Evolutionary conservation across 2,797 vertebrate species (phyloP).

Genomic region (Pterois miles): DNA sequence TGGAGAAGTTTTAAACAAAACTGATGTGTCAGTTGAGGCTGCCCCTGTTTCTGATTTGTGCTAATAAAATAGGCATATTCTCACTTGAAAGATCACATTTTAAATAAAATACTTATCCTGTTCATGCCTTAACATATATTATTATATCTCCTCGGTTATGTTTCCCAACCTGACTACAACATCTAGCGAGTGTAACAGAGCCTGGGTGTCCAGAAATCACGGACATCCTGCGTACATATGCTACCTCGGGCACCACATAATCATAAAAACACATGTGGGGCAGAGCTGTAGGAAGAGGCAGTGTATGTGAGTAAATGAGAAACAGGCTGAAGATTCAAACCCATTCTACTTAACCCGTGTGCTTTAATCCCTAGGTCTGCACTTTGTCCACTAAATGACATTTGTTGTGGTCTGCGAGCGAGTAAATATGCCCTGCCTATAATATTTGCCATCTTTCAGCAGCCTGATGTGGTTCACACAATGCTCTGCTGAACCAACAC

Average conservation of each 20-base stretch:
- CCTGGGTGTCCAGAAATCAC: neutral
- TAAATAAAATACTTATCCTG: neutral
- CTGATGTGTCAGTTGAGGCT: conserved; percentile 3
- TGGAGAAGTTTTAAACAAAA: conserved; percentile 25
- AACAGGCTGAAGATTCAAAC: conserved; percentile 45
- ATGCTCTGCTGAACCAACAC: conserved; percentile 13
- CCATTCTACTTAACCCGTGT: neutral
- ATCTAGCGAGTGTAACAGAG: neutral
- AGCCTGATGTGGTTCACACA: conserved; percentile 6
- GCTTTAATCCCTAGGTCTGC: conserved; percentile 41
- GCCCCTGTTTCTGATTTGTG: conserved; percentile 16
- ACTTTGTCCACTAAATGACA: conserved; percentile 5
- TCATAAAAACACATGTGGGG: conserved; percentile 54
- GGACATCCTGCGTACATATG: neutral
- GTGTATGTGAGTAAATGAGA: conserved; percentile 38
- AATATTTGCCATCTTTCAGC: conserved; percentile 40
- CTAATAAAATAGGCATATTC: neutral
- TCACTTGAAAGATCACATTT: neutral
- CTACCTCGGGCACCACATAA: conserved; percentile 33
- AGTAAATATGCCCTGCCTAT: conserved; percentile 41
- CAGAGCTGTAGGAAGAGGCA: neutral
- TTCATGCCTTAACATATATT: neutral
- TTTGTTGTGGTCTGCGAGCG: conserved; percentile 46
- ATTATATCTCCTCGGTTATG: neutral
- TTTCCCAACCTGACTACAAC: neutral